A percentile compares a stretch with the other conserved stretches of the same genome.
These are phyloP conservation scores for Ceratina australensis DNA, from an alignment of 1,140 invertebrate species.

Conservation along the genomic window DNA sequence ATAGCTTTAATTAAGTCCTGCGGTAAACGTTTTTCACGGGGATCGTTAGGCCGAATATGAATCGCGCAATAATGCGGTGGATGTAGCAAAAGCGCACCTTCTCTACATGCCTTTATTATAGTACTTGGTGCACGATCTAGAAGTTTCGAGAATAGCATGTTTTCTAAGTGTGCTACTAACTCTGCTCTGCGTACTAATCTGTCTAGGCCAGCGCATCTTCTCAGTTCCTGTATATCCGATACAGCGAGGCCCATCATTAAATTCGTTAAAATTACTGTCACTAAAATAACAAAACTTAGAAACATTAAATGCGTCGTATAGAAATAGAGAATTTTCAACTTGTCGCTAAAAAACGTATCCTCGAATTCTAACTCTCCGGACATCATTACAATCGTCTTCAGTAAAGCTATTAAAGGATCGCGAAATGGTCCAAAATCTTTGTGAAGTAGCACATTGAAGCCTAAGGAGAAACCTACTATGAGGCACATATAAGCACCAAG, in stretches of 20 bases:
- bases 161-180: constrained; percentile 88
- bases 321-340: constrained; percentile 80
- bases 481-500: constrained; percentile 89
- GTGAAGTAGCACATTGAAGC: constrained; percentile 87
- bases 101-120: constrained; percentile 83
- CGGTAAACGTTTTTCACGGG: constrained; percentile 87
- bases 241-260: constrained; percentile 91
- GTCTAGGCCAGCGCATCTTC: constrained; percentile 89
- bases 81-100: constrained; percentile 85
- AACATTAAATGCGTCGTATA: constrained; percentile 89
- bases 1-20: constrained; percentile 86
- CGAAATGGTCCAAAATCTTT: constrained; percentile 86
- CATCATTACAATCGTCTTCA: constrained; percentile 94
- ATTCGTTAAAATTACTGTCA: constrained; percentile 92
- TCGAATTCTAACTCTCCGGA: constrained; percentile 92
- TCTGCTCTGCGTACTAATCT: constrained; percentile 89
- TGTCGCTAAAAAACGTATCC: constrained; percentile 87
- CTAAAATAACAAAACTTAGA: constrained; percentile 88
- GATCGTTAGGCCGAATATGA: constrained; percentile 88
- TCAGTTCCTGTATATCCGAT: constrained; percentile 90
- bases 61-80: constrained; percentile 86
- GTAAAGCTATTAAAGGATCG: constrained; percentile 81
- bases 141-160: constrained; percentile 88
- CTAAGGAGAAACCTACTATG: constrained; percentile 88
- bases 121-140: constrained; percentile 84